These are phyloP conservation scores for Proisotoma minuta DNA, from an alignment of 2,888 invertebrate species.

Conservation along the genomic window DNA sequence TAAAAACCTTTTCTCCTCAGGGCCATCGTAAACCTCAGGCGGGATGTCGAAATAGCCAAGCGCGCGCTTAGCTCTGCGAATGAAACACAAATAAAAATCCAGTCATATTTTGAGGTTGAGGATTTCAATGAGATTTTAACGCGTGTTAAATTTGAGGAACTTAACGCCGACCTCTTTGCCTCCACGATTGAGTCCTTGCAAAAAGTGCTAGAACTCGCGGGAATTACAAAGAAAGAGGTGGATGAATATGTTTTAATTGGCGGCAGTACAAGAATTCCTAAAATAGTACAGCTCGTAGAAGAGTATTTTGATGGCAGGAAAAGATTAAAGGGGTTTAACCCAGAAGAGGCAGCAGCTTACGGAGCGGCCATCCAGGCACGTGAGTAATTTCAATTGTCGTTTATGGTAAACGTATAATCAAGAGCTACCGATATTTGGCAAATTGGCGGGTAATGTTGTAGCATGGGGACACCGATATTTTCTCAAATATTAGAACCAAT, in stretches of 20 bases:
- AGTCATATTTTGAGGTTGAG: constrained; percentile 95
- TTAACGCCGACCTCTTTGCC: constrained; percentile 75
- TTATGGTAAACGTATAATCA: constrained; percentile 64
- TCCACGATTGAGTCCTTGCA: constrained; percentile 92
- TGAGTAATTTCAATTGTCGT: constrained; percentile 38
- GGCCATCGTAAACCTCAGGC: constrained; percentile 90
- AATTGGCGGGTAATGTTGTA: constrained; percentile 10
- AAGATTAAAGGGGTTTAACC: constrained; percentile 95
- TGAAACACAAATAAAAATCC: constrained; percentile 96
- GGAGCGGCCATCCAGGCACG: constrained; percentile 62
- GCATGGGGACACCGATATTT: no score
- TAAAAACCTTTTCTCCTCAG: constrained; percentile 57
- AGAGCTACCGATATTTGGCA: constrained; percentile 64
- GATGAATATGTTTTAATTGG: constrained; percentile 98
- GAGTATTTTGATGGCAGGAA: constrained; percentile 97
- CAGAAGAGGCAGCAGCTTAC: constrained; percentile 86
- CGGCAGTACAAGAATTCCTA: constrained; percentile 98
- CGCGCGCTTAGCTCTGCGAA: constrained; percentile 89
- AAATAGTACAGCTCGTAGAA: constrained; percentile 84
- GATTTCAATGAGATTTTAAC: constrained; percentile 98
- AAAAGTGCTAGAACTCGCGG: constrained; percentile 96
- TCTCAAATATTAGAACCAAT: no score
- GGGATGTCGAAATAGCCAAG: constrained; percentile 97
- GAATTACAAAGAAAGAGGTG: constrained; percentile 96
- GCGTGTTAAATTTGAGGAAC: constrained; percentile 96